phyloP scores from a whole-genome alignment of 1,140 invertebrate species.

The Pararge aegeria region DNA sequence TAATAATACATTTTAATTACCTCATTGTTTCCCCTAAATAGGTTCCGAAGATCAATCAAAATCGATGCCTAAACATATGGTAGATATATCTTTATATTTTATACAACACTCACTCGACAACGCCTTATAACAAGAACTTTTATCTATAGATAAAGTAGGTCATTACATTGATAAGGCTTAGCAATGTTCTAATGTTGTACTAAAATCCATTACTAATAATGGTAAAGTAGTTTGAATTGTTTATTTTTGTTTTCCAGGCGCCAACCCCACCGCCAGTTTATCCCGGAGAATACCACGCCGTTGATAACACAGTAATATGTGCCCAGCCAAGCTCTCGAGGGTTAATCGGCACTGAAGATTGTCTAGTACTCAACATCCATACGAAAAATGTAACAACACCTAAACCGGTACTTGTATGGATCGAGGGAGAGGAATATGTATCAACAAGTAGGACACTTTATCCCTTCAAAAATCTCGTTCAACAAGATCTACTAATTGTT shows the following conservation, averaged over 20 bases:
- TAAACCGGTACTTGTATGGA: conserved; percentile 61
- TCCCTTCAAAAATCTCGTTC: conserved; percentile 44
- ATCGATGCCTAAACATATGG: no score
- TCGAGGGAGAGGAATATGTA: conserved; percentile 58
- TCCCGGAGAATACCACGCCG: conserved; percentile 46
- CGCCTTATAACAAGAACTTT: no score
- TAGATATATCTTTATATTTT: no score
- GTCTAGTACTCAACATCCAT: conserved; percentile 54
- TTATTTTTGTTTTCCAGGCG: conserved; percentile 47
- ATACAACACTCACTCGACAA: no score
- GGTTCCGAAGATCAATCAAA: no score
- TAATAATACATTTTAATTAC: no score
- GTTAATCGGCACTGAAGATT: conserved; percentile 59
- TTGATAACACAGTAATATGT: conserved; percentile 48
- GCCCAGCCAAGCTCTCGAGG: conserved; percentile 53
- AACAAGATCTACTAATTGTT: conserved; percentile 53
- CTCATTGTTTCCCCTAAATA: no score
- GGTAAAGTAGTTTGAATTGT: no score
- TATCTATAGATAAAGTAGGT: no score
- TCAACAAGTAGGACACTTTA: conserved; percentile 29
- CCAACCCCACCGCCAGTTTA: conserved; percentile 44
- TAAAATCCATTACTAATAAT: no score
- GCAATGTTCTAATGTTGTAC: no score
- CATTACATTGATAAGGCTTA: no score
- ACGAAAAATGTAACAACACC: conserved; percentile 47